Conservation (phyloP, 2,888 invertebrate genomes). For the Mimumesa dahlbomi region DNA sequence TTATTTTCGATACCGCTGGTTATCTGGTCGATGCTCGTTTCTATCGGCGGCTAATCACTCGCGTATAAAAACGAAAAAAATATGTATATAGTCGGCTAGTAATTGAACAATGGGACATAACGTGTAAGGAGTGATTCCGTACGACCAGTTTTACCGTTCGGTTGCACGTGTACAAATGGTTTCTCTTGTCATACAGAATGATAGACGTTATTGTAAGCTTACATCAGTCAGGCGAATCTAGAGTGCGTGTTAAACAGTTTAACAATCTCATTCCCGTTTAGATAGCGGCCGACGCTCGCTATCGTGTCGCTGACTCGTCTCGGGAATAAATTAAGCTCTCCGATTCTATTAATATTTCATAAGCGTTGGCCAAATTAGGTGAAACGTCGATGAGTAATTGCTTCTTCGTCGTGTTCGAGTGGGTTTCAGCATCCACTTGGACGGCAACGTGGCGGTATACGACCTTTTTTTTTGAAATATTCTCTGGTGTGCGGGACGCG, state of each 20-base stretch:
- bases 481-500: conserved; percentile 5
- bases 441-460: not conserved
- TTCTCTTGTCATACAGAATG: conserved; percentile 43
- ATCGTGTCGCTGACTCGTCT: conserved; percentile 21
- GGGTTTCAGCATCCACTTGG: conserved; percentile 10
- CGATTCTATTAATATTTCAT: conserved; percentile 61
- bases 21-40: no score
- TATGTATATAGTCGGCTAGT: no score
- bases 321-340: conserved; percentile 45
- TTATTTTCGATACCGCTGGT: no score
- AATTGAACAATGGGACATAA: no score
- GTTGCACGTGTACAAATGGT: conserved; percentile 35
- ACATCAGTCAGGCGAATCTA: conserved; percentile 20
- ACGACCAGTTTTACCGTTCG: no score
- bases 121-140: conserved; percentile 37
- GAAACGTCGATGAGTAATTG: conserved; percentile 54
- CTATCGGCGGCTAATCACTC: no score
- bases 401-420: no score
- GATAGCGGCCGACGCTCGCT: conserved; percentile 8
- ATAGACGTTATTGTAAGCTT: conserved; percentile 37
- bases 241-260: conserved; percentile 26
- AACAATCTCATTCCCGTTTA: conserved; percentile 23
- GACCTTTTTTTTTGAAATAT: not conserved
- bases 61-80: no score
- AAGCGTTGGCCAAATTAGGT: conserved; percentile 48